A percentile compares a stretch with the other conserved stretches of the same genome.
Conservation (phyloP, 2,113 vertebrate species). For the Chrysochloris asiatica region DNA sequence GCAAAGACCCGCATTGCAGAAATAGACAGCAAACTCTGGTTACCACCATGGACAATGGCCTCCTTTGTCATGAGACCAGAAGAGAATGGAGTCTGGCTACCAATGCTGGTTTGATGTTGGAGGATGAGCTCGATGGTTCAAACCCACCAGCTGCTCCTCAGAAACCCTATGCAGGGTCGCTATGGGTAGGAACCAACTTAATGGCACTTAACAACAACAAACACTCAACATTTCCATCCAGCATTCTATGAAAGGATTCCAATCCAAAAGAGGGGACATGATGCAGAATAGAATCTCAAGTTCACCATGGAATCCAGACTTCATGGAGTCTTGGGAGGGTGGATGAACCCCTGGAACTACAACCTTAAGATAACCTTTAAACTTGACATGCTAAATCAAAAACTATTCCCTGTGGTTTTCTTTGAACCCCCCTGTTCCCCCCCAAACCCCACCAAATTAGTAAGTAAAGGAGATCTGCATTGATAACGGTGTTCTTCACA, state of each 20-base stretch:
- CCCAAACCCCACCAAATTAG: too few species aligned
- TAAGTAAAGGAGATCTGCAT: too few species aligned
- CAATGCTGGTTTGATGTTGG: too few species aligned
- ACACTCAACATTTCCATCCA: not conserved
- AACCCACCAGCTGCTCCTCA: not conserved
- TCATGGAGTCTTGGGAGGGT: not conserved
- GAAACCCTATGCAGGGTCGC: too few species aligned
- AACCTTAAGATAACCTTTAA: not conserved
- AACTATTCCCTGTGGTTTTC: not conserved
- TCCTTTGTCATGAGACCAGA: not conserved
- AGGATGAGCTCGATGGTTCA: too few species aligned
- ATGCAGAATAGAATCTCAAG: not conserved
- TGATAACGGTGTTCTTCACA: too few species aligned
- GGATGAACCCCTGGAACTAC: not conserved
- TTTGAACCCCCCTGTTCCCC: too few species aligned
- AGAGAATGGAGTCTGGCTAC: not conserved
- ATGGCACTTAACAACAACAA: too few species aligned
- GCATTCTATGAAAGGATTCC: not conserved
- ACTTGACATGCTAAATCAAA: not conserved
- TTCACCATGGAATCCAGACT: not conserved
- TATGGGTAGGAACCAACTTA: too few species aligned
- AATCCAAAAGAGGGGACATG: not conserved
- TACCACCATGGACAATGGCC: not conserved
- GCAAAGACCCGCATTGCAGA: rapidly evolving
- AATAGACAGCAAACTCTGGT: not conserved